A percentile compares a stretch with the other conserved stretches of the same genome.
phyloP scores from a whole-genome alignment of 2,113 vertebrate species.

The Axis porcinus region DNA sequence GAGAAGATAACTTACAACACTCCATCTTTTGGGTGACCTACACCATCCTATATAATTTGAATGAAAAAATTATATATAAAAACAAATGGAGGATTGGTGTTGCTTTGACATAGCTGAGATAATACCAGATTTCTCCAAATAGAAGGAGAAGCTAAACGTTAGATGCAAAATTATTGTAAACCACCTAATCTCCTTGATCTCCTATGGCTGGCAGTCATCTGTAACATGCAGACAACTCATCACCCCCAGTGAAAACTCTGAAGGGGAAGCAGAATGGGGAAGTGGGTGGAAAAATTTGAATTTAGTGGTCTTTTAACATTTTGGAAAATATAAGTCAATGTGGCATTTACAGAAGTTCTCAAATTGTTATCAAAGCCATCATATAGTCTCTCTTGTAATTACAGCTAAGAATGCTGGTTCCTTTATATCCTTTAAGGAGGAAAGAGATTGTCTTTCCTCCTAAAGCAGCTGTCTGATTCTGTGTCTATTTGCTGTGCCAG shows the following conservation, averaged over 20 bases:
- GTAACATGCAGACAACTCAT: not conserved
- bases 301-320: constrained; percentile 36
- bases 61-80: not conserved
- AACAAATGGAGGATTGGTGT: not conserved
- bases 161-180: not conserved
- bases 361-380: not conserved
- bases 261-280: constrained; percentile 62
- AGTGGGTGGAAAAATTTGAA: constrained; percentile 13
- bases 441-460: not conserved
- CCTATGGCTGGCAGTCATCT: constrained; percentile 2
- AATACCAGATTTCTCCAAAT: not conserved
- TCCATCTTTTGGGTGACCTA: not conserved
- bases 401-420: not conserved
- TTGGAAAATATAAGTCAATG: constrained; percentile 49
- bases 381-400: not conserved
- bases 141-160: not conserved
- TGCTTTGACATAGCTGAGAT: not conserved
- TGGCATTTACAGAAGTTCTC: constrained; percentile 54
- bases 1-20: not conserved
- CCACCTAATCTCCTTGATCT: not conserved
- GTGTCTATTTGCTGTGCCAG: not conserved
- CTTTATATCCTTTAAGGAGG: not conserved
- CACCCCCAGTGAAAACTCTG: constrained; percentile 18
- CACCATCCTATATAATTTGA: not conserved
- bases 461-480: not conserved